Conservation (phyloP, 2,888 invertebrate species). For the Agonopterix subpropinquella region DNA sequence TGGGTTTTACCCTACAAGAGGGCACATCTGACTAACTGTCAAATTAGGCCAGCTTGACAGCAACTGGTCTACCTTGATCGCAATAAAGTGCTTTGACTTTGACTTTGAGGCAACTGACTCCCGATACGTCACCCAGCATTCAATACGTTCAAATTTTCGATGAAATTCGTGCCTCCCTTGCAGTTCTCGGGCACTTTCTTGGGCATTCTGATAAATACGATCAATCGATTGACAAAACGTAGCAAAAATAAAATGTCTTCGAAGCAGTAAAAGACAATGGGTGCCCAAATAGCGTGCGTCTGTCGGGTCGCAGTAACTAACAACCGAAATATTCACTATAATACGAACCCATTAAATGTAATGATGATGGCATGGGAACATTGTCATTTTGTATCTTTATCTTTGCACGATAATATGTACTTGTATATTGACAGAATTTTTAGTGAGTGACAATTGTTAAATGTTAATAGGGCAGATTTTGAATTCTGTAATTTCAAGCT, state of each 20-base stretch:
- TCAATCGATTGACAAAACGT: background rate
- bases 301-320: constrained; percentile 46
- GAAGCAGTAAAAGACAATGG: constrained; percentile 5
- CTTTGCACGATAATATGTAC: constrained; percentile 3
- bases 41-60: too few species aligned
- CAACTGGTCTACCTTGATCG: too few species aligned
- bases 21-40: too few species aligned
- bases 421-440: constrained; percentile 6
- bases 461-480: background rate
- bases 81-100: too few species aligned
- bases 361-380: constrained; percentile 67
- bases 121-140: too few species aligned
- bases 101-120: too few species aligned
- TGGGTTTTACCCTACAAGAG: too few species aligned
- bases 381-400: constrained; percentile 35
- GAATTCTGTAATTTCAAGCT: too few species aligned
- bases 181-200: too few species aligned
- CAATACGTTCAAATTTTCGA: too few species aligned
- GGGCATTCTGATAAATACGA: background rate
- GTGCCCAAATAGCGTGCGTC: constrained; percentile 45
- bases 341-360: constrained; percentile 57
- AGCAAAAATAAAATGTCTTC: constrained; percentile 6
- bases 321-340: constrained; percentile 64
- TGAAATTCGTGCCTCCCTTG: too few species aligned
- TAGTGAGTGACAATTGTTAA: constrained; percentile 4